Evolutionary conservation across 2,797 vertebrate species (phyloP).

Genomic region (Hirundo rustica): DNA sequence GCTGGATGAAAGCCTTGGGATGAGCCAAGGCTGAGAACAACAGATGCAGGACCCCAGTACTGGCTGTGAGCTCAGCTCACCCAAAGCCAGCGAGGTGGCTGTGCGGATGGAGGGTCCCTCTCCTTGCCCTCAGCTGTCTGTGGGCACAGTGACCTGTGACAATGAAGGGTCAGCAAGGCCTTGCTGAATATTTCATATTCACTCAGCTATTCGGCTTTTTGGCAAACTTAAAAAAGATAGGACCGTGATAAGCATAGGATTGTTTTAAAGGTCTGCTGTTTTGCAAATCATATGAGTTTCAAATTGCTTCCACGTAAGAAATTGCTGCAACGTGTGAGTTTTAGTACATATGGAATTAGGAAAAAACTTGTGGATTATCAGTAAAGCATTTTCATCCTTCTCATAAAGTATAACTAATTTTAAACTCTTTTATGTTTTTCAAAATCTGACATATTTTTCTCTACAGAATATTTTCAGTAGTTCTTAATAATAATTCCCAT

Average conservation of each 20-base stretch:
- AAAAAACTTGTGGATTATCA: conserved; percentile 24
- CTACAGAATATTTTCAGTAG: background rate
- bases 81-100: too few species aligned
- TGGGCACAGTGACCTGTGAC: rapidly evolving
- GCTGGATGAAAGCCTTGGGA: background rate
- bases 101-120: background rate
- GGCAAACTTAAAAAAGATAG: background rate
- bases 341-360: background rate
- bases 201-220: background rate
- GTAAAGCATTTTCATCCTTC: conserved; percentile 13
- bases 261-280: background rate
- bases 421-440: background rate
- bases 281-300: background rate
- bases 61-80: background rate
- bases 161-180: background rate
- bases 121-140: rapidly evolving
- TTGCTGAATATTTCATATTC: background rate
- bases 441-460: background rate
- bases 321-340: background rate
- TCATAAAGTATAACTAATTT: conserved; percentile 13
- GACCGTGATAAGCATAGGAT: background rate
- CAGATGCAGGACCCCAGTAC: background rate
- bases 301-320: background rate
- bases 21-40: rapidly evolving
- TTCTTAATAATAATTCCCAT: background rate